Base-by-base conservation (phyloP, 2,888 invertebrate species). In the Escarpia spicata region DNA sequence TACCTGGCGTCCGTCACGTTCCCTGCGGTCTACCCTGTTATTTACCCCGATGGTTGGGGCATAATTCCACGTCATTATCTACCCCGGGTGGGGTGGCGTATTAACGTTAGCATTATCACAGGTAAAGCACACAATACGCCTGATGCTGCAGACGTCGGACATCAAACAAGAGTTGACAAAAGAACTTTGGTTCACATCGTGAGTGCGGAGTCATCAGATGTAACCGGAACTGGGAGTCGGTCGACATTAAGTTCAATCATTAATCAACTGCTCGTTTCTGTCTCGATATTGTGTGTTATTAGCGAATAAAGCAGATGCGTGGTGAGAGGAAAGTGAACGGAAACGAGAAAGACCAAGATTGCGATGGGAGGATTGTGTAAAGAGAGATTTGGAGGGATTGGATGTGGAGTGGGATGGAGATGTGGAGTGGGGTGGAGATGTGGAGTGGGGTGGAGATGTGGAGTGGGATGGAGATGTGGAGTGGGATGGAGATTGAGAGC, bases 51-150 rank as follows among this genome's bases (percentile, higher is more conserved):
- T 26, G 75, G 75, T 75, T 75, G 75, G 26, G 75, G 75, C 75
- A 75, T 75, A 75, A 75, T 75, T 75, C 75, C 15, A 6, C 26
- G 26, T 75, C 75, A n/a, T 75, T 75, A 75, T 75, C 26, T 75
- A n/a, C 75, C 75, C 75, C 75, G 75, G 75, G 26, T 75, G 75
- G 75, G 75, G 75, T 52, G 75, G 19, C 26, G 75, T 75, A 75
- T 75, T 75, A 75, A 75, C 75, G 75, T 75, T 37, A 26, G 75
- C 75, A 75, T 75, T 75, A 75, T 26, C 75, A 26, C 75, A 75
- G 75, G 75, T 75, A 75, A 75, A 75, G 75, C 75, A 75, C 75
- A 75, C 75, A 75, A 75, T 75, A n/a, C 26, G 75, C 19, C n/a
- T 75, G 75, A 75, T 75, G 75, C 75, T 26, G n/a, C 19, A 75